Evolutionary conservation across 2,888 invertebrate species (phyloP).

Genomic region (Criorhina ranunculi): DNA sequence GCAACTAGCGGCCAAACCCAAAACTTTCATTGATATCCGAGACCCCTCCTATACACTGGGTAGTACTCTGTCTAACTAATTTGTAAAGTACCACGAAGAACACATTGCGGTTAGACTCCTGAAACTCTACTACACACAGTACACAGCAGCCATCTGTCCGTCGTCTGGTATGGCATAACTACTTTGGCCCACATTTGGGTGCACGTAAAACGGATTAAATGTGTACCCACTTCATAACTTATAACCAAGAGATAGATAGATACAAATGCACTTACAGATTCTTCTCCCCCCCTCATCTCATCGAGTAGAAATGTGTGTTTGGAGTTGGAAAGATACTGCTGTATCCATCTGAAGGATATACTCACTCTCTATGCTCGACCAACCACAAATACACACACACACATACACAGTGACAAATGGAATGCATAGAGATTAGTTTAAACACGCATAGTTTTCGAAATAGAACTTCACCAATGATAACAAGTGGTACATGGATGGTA

Average conservation of each 20-base stretch:
- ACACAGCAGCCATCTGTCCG: slow-evolving; percentile 23
- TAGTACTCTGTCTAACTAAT: slow-evolving; percentile 53
- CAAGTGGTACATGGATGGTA: slow-evolving; percentile 72
- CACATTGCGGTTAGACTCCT: slow-evolving; percentile 54
- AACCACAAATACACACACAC: slow-evolving; percentile 41
- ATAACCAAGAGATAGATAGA: slow-evolving; percentile 50
- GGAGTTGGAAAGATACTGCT: slow-evolving; percentile 42
- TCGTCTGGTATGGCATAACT: slow-evolving; percentile 42
- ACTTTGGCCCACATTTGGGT: slow-evolving; percentile 70
- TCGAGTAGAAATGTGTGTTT: slow-evolving; percentile 45
- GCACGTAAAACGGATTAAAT: slow-evolving; percentile 74
- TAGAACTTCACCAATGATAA: slow-evolving; percentile 67
- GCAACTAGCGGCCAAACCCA: slow-evolving; percentile 32
- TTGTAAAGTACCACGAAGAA: slow-evolving; percentile 53
- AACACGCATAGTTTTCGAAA: slow-evolving; percentile 63
- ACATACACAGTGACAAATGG: slow-evolving; percentile 5
- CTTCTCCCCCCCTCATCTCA: not conserved
- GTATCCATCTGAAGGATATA: slow-evolving; percentile 51
- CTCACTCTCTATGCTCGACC: slow-evolving; percentile 4
- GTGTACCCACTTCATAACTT: slow-evolving; percentile 69
- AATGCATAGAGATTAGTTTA: slow-evolving; percentile 62
- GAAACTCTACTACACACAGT: slow-evolving; percentile 20
- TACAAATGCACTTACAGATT: slow-evolving; percentile 67
- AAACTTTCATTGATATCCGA: slow-evolving; percentile 68
- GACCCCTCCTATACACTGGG: slow-evolving; percentile 11